A percentile compares a stretch with the other conserved stretches of the same genome.
phyloP scores from a whole-genome alignment of 2,113 vertebrate species.

The Philantomba maxwellii region DNA sequence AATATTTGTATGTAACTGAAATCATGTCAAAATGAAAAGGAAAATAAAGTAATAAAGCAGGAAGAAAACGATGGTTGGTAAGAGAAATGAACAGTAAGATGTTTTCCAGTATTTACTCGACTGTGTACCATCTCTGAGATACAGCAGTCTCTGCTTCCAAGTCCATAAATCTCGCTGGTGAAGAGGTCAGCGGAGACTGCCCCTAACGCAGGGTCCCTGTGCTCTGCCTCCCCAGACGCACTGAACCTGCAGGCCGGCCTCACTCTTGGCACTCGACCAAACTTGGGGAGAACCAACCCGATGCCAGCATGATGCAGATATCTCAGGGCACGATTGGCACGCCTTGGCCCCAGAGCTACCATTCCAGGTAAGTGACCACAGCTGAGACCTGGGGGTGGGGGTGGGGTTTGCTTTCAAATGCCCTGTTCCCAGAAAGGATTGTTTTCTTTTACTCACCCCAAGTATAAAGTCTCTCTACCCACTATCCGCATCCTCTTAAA shows the following conservation, averaged over 20 bases:
- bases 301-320: conserved; percentile 92
- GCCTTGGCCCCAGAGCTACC: conserved; percentile 91
- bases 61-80: not conserved
- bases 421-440: not conserved
- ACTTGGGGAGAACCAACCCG: conserved; percentile 79
- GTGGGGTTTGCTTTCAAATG: not conserved
- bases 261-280: conserved; percentile 96
- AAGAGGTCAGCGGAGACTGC: not conserved
- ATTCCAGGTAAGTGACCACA: conserved; percentile 86
- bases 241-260: conserved; percentile 84
- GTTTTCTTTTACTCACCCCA: not conserved
- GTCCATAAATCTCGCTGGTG: not conserved
- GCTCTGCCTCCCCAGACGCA: conserved; percentile 79
- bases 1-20: not conserved
- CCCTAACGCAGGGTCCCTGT: not conserved
- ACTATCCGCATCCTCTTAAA: not conserved
- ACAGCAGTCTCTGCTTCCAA: not conserved
- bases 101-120: not conserved
- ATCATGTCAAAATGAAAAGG: not conserved
- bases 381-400: not conserved
- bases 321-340: conserved; percentile 86
- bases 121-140: not conserved
- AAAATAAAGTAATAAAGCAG: not conserved
- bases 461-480: not conserved
- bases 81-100: not conserved